phyloP scores from a whole-genome alignment of 2,113 vertebrate species.

The Sebastes schlegelii region DNA sequence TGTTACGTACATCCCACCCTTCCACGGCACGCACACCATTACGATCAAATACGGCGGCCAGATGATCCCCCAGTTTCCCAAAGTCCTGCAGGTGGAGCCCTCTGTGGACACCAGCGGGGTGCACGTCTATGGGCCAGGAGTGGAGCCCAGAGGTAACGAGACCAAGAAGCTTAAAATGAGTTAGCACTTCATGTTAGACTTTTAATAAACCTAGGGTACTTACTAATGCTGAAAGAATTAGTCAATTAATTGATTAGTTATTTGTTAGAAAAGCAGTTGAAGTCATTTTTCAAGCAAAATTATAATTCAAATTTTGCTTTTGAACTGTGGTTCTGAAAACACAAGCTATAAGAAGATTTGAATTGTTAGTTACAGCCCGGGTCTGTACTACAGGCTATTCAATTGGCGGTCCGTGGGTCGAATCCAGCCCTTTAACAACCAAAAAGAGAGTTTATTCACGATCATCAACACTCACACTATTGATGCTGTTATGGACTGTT shows the following conservation, averaged over 20 bases:
- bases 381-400: no score
- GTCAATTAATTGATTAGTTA: not conserved
- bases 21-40: conserved; percentile 92
- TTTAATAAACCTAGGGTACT: not conserved
- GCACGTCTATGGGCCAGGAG: conserved; percentile 93
- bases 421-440: no score
- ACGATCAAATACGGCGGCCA: conserved; percentile 94
- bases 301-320: not conserved
- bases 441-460: no score
- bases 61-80: conserved; percentile 91
- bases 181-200: not conserved
- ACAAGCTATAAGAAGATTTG: not conserved
- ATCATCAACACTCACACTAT: no score
- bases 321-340: not conserved
- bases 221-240: not conserved
- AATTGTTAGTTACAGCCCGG: not conserved
- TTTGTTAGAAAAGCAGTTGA: not conserved
- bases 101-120: conserved; percentile 89
- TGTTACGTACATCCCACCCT: conserved; percentile 92
- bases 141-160: conserved; percentile 90
- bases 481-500: no score
- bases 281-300: not conserved
- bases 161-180: not conserved
- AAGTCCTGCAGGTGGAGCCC: conserved; percentile 89
- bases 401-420: no score